Percentiles rank a stretch among this genome's conserved stretches.
These are phyloP conservation scores for Astropecten irregularis DNA, from an alignment of 53 echinoderm and acorn worm genomes.

Conservation along the genomic window DNA sequence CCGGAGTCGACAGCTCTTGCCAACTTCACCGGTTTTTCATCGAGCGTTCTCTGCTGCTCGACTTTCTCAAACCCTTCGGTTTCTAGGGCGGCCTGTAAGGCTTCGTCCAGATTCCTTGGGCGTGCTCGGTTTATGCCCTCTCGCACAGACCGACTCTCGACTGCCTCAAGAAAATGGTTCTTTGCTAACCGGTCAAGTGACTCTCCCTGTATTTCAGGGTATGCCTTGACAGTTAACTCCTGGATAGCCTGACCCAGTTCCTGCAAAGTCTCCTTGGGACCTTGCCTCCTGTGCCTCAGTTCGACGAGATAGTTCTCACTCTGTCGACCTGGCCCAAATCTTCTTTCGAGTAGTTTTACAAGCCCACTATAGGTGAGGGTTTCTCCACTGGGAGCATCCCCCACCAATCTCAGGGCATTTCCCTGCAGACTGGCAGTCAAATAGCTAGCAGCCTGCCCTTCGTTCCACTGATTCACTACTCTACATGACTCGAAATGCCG, in stretches of 20 bases:
- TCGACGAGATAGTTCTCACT: neutral
- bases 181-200: constrained; percentile 5
- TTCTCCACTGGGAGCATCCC: neutral
- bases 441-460: neutral
- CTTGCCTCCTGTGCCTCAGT: neutral
- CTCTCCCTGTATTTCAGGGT: neutral
- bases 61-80: constrained; percentile 6
- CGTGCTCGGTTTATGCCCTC: neutral
- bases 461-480: neutral
- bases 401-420: neutral
- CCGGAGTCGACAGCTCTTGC: neutral
- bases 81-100: constrained; percentile 6
- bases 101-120: constrained; percentile 8
- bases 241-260: constrained; percentile 20
- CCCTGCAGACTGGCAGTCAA: neutral
- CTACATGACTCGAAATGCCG: neutral
- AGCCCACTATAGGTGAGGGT: neutral
- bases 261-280: neutral
- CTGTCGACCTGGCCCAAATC: neutral
- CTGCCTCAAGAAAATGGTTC: constrained; percentile 3
- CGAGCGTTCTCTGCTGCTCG: constrained; percentile 1
- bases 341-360: neutral
- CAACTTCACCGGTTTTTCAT: constrained; percentile 4
- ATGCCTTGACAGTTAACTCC: neutral
- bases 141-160: constrained; percentile 5